Conservation (phyloP, 2,113 vertebrate species). For the Zosterops hypoxanthus region DNA sequence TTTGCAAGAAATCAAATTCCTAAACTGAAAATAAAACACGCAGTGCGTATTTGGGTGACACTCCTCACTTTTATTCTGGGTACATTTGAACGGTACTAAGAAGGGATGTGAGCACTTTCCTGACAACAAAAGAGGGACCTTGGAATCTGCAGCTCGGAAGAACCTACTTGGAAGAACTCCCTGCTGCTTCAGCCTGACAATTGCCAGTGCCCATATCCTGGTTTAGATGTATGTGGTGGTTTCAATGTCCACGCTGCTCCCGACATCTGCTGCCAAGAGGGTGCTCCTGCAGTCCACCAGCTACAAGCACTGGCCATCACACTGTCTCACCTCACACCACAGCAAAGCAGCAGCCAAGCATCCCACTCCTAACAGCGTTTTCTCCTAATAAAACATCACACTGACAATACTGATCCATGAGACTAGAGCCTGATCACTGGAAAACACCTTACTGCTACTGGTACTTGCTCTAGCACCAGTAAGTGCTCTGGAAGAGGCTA, state of each 20-base stretch:
- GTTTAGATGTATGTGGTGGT: background rate
- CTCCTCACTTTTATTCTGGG: background rate
- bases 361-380: background rate
- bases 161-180: background rate
- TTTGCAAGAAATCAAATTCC: background rate
- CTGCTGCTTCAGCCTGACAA: background rate
- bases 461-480: background rate
- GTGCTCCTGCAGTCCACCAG: background rate
- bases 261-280: background rate
- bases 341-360: background rate
- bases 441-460: background rate
- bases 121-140: background rate
- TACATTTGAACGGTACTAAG: background rate
- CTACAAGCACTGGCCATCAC: background rate
- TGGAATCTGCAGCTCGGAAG: background rate
- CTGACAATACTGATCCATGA: background rate
- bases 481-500: background rate
- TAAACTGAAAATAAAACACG: background rate
- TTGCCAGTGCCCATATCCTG: background rate
- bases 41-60: background rate
- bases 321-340: background rate
- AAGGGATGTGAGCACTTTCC: fast-evolving
- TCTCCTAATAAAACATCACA: background rate
- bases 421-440: background rate
- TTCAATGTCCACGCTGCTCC: background rate